Evolutionary conservation across 2,797 vertebrate genomes (phyloP).

Genomic region (Capromys pilorides): DNA sequence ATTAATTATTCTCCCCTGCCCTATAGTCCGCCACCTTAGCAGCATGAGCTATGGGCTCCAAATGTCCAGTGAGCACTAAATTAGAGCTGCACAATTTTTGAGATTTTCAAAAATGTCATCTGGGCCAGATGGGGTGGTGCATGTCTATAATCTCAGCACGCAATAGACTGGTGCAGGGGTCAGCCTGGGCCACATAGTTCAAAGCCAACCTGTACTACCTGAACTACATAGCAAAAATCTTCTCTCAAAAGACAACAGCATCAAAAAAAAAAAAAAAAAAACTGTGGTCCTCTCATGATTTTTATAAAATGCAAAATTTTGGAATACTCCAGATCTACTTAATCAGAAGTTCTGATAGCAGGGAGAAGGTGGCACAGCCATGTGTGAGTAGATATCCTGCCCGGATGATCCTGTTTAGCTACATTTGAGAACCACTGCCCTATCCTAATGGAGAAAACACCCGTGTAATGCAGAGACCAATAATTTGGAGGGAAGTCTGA

Average conservation of each 20-base stretch:
- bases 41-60: not conserved
- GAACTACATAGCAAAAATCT: not conserved
- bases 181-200: not conserved
- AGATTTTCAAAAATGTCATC: constrained; percentile 37
- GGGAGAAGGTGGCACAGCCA: not conserved
- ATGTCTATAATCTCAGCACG: not conserved
- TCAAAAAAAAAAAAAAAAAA: not conserved
- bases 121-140: not conserved
- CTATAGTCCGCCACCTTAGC: not conserved
- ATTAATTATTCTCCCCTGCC: not conserved
- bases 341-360: not conserved
- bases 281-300: not conserved
- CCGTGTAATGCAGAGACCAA: not conserved
- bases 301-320: constrained; percentile 20
- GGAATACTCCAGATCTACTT: not conserved
- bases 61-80: not conserved
- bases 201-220: not conserved
- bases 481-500: not conserved
- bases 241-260: not conserved
- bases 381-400: not conserved
- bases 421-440: not conserved
- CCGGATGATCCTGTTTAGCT: not conserved
- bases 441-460: not conserved
- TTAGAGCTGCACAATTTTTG: not conserved
- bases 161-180: not conserved